Evolutionary conservation across 2,888 invertebrate genomes (phyloP), one percentile per base, ranked within the genome.

Genomic region (Cheilosia vulpina): DNA sequence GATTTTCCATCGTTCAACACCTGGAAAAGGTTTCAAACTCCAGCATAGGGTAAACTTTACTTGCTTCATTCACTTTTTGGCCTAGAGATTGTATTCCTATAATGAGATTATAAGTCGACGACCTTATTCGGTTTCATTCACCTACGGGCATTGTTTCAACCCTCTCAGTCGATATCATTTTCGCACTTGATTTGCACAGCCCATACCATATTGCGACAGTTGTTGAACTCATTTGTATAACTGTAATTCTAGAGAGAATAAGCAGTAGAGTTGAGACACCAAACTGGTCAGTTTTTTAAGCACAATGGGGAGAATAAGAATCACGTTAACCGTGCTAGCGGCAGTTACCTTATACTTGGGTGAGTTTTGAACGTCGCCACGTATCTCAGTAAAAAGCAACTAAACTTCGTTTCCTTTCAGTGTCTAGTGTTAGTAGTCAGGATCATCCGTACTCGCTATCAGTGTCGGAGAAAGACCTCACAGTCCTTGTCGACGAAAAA

Each of bases 381-480:
- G 1, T 15, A 7, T 6, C 4, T 9, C 9, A 17, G 1, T 58
- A 2, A 4, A 6, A 34, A n/a, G 38, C 1, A 24, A 53, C 19
- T 2, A 38, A 57, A 58, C 13, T 38, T 19, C 31, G 15, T 60
- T 17, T 57, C n/a, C 13, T 77, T 78, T 24, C 55, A 87, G 87
- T 83, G 57, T 77, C 80, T 17, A 58, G 65, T 47, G 78, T 77
- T 0, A 73, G 52, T 31, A 69, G 80, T 53, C 90, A 90, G 91
- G 93, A 90, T 91, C 92, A 88, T 92, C 87, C 90, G 87, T 91
- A 92, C 31, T 92, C 91, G 87, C 89, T 95, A 88, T 93, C 92
- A 81, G 90, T 95, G 62, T 93, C 94, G 58, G 89, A 91, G 53
- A 93, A 94, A 87, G 95, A 95, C 90, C 89, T 96, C 78, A 93